A percentile compares a stretch with the other conserved stretches of the same genome.
Conservation (phyloP, 2,888 invertebrate genomes). For the Drosophila engyochracea region DNA sequence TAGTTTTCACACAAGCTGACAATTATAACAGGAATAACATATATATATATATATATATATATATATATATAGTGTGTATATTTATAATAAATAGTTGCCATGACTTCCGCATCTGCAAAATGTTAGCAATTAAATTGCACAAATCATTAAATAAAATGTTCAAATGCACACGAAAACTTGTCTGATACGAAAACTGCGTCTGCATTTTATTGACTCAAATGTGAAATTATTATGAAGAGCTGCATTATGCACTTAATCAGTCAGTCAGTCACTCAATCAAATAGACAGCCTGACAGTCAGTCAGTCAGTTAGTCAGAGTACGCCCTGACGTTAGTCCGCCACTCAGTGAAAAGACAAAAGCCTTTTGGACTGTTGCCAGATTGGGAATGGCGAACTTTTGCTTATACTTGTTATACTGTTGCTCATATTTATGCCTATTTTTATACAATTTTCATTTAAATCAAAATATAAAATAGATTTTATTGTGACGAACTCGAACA, state of each 20-base stretch:
- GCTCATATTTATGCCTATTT: conserved; percentile 45
- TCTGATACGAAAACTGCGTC: conserved; percentile 21
- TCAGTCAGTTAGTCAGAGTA: conserved; percentile 34
- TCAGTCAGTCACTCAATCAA: neutral
- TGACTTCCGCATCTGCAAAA: conserved; percentile 48
- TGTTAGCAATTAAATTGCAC: conserved; percentile 41
- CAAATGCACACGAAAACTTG: conserved; percentile 1
- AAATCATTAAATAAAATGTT: conserved; percentile 27
- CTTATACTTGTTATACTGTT: conserved; percentile 55
- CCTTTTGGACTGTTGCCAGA: conserved; percentile 64
- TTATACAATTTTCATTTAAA: conserved; percentile 49
- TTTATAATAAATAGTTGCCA: conserved; percentile 11
- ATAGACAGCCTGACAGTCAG: neutral
- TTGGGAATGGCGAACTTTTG: conserved; percentile 68
- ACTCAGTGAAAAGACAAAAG: conserved; percentile 46
- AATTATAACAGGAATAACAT: neutral
- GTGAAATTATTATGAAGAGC: conserved; percentile 10
- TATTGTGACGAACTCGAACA: neutral
- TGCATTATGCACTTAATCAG: conserved; percentile 1
- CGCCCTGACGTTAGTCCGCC: conserved; percentile 43
- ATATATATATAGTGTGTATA: neutral
- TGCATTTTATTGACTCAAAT: conserved; percentile 9
- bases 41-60: neutral
- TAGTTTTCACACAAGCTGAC: neutral
- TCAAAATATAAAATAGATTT: conserved; percentile 23